These are phyloP conservation scores for Saxidomus purpurata DNA, from an alignment of 1,140 invertebrate genomes.

Conservation along the genomic window DNA sequence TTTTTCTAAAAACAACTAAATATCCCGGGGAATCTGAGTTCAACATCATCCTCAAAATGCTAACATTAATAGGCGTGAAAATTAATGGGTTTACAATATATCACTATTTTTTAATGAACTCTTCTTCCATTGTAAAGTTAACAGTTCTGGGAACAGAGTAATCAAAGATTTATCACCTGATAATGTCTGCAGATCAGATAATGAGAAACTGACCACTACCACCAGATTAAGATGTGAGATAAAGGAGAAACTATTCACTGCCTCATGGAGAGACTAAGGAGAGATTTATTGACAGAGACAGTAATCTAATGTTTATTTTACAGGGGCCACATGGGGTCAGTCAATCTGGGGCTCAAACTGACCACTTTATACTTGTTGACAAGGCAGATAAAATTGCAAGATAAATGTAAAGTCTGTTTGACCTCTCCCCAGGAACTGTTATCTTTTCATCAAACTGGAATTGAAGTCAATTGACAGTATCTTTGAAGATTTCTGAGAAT, in stretches of 20 bases:
- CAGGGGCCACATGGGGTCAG: constrained; percentile 17
- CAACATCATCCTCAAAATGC: no score
- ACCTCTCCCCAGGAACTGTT: no score
- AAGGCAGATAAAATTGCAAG: neutral
- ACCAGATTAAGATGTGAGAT: neutral
- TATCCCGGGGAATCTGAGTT: no score
- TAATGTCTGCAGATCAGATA: neutral
- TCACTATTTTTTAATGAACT: no score
- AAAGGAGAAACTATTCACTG: neutral
- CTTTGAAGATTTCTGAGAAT: no score
- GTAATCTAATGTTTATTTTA: constrained; percentile 10
- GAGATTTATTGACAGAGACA: constrained; percentile 14
- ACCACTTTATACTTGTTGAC: constrained; percentile 15
- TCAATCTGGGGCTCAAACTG: constrained; percentile 2
- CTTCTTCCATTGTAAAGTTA: no score
- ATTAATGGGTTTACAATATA: no score
- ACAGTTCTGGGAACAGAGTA: neutral
- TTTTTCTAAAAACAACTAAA: no score
- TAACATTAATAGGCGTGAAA: no score
- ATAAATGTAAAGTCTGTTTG: no score
- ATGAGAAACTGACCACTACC: constrained; percentile 10
- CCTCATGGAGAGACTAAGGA: neutral
- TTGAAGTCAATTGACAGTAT: no score
- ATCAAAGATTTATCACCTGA: constrained; percentile 32
- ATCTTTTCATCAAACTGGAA: no score